Base-by-base conservation (phyloP, 2,113 vertebrate genomes). In the Cariama cristata region DNA sequence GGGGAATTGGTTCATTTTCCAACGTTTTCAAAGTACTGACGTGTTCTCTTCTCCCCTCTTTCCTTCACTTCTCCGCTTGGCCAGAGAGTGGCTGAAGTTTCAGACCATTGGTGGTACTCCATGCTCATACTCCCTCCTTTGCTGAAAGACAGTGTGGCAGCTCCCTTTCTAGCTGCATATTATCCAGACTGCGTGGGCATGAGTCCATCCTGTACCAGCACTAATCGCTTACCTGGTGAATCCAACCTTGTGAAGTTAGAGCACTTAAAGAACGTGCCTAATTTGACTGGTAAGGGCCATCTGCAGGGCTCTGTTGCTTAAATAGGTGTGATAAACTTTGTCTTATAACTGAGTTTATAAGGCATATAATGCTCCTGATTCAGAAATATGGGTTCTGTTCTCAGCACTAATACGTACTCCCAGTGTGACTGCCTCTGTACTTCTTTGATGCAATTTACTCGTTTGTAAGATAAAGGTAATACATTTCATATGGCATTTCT, bases 111-210 rank as follows among this genome's bases (percentile, higher is more conserved):
- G 99, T 99, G 99, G 99, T 99, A 99, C 90, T 99, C 99, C 50
- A 99, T 99, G 99, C 98, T 99, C 96, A 99, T 99, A 96, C 97
- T 99, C 79, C 99, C 99, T 15, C 99, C 99, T 23, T 94, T 99
- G 98, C 98, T 99, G 88, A 99, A 99, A 97, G 99, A 99, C 89
- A 99, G 99, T 63, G 99, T 99, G 35, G 99, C 99, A 49, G 98
- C 98, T 53, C 99, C 99, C 21, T 99, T 99, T 97, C 99, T 99
- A 32, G 97, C 98, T 22, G 99, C 99, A 24, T 99, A 99, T 98
- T 99, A 99, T 96, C 99, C 99, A 0, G 99, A 99, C 98, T 99
- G 99, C n/a, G 99, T 99, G 84, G 99, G 99, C 81, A 99, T 99
- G 99, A 99, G 99, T 97, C 99, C 99, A 12, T 99, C 99, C 21